A percentile compares a stretch with the other conserved stretches of the same genome.
Conservation (phyloP, 2,888 invertebrate genomes). For the Stenchaetothrips biformis region DNA sequence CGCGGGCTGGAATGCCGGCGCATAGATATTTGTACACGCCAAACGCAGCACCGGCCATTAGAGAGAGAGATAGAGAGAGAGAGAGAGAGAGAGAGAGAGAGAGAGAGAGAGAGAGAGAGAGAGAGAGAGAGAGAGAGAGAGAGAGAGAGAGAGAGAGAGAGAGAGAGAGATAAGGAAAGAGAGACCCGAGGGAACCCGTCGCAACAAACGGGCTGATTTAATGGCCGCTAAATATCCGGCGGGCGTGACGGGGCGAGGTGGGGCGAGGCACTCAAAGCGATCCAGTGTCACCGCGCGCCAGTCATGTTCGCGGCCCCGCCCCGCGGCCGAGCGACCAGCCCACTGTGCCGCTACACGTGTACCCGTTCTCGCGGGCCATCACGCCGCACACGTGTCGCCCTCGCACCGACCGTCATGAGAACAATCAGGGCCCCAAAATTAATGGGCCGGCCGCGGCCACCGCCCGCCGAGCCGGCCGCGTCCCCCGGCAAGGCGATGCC, state of each 20-base stretch:
- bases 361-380: background rate
- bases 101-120: background rate
- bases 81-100: background rate
- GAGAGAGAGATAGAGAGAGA: background rate
- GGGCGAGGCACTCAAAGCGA: background rate
- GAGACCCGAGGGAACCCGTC: background rate
- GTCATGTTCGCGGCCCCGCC: background rate
- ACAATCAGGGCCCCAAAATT: background rate
- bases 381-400: background rate
- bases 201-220: background rate
- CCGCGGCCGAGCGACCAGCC: background rate
- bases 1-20: too few species aligned
- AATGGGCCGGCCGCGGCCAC: background rate
- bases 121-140: background rate
- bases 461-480: background rate
- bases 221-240: constrained; percentile 16
- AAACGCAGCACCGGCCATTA: too few species aligned
- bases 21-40: too few species aligned
- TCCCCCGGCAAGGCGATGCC: background rate
- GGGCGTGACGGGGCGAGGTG: background rate
- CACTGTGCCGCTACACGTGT: background rate
- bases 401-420: background rate
- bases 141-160: background rate
- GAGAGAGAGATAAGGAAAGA: background rate
- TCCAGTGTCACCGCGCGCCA: background rate